A percentile compares a stretch with the other conserved stretches of the same genome.
Evolutionary conservation across 2,797 vertebrate genomes (phyloP).

Genomic region (Orestias chungarensis): DNA sequence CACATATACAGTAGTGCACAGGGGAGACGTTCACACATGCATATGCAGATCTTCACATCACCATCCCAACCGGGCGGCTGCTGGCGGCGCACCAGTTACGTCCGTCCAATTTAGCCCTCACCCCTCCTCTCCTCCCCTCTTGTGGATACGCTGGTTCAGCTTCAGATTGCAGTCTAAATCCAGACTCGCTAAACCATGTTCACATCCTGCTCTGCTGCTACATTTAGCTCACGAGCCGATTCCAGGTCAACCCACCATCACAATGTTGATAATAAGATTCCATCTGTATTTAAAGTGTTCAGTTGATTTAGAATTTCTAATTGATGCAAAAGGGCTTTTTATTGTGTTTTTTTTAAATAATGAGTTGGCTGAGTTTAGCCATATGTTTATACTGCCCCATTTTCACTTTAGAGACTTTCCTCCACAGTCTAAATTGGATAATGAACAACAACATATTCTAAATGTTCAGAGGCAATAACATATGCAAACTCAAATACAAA

Average conservation of each 20-base stretch:
- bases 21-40: conserved; percentile 21
- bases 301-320: neutral
- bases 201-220: conserved; percentile 54
- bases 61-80: conserved; percentile 31
- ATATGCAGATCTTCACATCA: conserved; percentile 47
- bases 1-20: conserved; percentile 26
- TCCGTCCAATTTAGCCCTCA: conserved; percentile 58
- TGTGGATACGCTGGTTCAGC: conserved; percentile 40
- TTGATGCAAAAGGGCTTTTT: neutral
- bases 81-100: conserved; percentile 64
- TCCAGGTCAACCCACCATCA: conserved; percentile 60
- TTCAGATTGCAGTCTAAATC: conserved; percentile 67
- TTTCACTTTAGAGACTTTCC: no score
- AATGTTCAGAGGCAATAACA: neutral
- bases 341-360: neutral
- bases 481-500: neutral
- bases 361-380: neutral
- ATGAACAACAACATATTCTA: neutral
- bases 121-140: conserved; percentile 33
- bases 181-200: conserved; percentile 62
- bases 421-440: neutral
- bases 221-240: conserved; percentile 61
- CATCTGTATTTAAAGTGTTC: neutral
- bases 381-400: neutral
- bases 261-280: conserved; percentile 31